These are phyloP conservation scores for Ammodytes dubius DNA, from an alignment of 2,113 vertebrate species.

Conservation along the genomic window DNA sequence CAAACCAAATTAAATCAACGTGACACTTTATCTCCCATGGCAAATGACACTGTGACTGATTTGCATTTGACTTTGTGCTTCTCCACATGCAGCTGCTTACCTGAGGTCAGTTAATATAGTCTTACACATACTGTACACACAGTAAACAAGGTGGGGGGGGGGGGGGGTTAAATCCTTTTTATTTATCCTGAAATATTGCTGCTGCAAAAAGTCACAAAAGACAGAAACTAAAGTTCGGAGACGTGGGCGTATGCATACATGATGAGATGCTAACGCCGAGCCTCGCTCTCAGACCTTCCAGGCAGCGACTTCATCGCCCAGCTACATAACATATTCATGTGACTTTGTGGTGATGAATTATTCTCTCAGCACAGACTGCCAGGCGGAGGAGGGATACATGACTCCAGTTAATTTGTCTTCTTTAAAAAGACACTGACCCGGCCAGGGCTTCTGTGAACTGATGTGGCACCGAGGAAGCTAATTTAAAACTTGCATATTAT, in stretches of 20 bases:
- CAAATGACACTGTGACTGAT: background rate
- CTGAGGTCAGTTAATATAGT: background rate
- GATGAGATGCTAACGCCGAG: constrained; percentile 45
- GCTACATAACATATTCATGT: constrained; percentile 68
- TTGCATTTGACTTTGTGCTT: background rate
- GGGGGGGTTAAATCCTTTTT: background rate
- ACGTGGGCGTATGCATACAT: constrained; percentile 58
- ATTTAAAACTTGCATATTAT: constrained; percentile 52
- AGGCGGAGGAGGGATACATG: constrained; percentile 47
- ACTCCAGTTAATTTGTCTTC: constrained; percentile 50
- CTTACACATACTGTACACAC: background rate
- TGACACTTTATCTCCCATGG: background rate
- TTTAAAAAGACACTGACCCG: constrained; percentile 19
- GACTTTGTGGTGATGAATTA: constrained; percentile 60
- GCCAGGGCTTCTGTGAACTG: background rate
- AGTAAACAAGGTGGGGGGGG: background rate
- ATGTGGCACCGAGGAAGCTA: background rate
- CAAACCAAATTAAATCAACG: background rate
- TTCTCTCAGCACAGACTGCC: constrained; percentile 60
- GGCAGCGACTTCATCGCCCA: constrained; percentile 41
- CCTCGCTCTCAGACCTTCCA: constrained; percentile 42
- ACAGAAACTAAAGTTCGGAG: constrained; percentile 31
- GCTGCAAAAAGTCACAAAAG: constrained; percentile 33
- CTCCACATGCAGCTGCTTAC: background rate
- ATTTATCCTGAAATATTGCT: constrained; percentile 1